A percentile compares a stretch with the other conserved stretches of the same genome.
Evolutionary conservation across 2,113 vertebrate species (phyloP).

Genomic region (Archilochus colubris): DNA sequence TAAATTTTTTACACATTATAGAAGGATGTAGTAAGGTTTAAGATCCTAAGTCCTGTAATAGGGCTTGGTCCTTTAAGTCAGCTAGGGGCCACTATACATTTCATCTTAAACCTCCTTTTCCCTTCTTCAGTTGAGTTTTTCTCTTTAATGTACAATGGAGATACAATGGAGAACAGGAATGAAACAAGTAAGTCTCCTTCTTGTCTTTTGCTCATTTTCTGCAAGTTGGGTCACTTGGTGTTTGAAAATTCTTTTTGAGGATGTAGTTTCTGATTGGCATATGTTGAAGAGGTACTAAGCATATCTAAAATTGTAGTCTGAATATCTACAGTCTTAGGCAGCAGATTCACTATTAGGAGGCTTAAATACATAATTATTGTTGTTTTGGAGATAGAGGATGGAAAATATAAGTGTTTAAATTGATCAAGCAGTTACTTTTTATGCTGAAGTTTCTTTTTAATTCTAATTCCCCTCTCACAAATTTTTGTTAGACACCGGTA

Average conservation of each 20-base stretch:
- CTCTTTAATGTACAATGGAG: not conserved
- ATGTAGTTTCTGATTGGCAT: not conserved
- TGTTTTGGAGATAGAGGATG: not conserved
- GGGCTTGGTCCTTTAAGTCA: not conserved
- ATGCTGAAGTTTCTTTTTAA: not conserved
- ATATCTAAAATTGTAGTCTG: not conserved
- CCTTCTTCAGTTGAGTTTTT: not conserved
- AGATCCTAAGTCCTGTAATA: not conserved
- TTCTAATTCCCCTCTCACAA: not conserved
- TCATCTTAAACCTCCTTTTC: not conserved
- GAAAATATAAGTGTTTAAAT: not conserved
- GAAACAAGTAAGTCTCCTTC: not conserved
- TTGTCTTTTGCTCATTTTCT: not conserved
- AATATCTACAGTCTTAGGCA: not conserved
- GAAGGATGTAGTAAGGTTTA: not conserved
- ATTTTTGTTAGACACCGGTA: constrained; percentile 26
- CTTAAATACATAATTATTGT: not conserved
- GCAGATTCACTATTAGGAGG: not conserved
- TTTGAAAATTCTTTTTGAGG: not conserved
- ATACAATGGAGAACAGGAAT: not conserved
- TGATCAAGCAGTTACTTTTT: constrained; percentile 27
- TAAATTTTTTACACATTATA: not conserved
- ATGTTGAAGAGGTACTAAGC: not conserved
- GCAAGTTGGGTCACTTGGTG: not conserved
- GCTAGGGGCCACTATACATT: not conserved